Percentiles rank a stretch among this genome's conserved stretches.
Conservation (phyloP, 1,140 invertebrate genomes). For the Paraescarpia echinospica region DNA sequence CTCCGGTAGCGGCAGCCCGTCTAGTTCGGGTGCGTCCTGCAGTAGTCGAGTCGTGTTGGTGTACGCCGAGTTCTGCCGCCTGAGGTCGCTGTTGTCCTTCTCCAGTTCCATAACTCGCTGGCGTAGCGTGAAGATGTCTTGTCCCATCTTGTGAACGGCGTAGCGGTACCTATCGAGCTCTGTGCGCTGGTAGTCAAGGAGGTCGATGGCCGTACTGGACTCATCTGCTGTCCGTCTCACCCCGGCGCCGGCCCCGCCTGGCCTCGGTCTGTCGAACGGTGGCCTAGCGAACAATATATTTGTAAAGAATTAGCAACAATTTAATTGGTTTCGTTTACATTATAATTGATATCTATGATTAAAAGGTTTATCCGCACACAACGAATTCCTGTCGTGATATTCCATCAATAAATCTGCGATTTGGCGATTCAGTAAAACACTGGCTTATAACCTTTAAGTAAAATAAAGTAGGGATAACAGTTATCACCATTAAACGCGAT, state of each 20-base stretch:
- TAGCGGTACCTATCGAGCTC: constrained; percentile 52
- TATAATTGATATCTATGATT: too few species aligned
- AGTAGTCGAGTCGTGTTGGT: constrained; percentile 50
- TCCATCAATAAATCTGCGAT: too few species aligned
- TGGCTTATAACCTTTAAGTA: too few species aligned
- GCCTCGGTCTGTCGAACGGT: neutral
- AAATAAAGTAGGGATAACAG: too few species aligned
- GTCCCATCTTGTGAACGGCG: constrained; percentile 53
- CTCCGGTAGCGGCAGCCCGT: constrained; percentile 49
- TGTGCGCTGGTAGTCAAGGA: constrained; percentile 50
- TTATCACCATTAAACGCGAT: too few species aligned
- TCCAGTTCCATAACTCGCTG: constrained; percentile 46
- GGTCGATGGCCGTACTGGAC: neutral
- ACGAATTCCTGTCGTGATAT: too few species aligned
- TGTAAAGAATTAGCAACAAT: too few species aligned
- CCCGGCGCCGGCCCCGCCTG: too few species aligned
- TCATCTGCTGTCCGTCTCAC: neutral
- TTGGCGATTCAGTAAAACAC: too few species aligned
- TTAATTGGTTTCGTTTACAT: too few species aligned
- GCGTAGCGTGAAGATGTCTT: constrained; percentile 50
- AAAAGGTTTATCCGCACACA: too few species aligned
- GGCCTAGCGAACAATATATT: neutral
- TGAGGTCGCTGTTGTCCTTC: constrained; percentile 44
- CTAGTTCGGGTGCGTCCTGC: constrained; percentile 48
- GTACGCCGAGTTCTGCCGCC: constrained; percentile 45